Evolutionary conservation across 1,140 invertebrate genomes (phyloP), one percentile per base, ranked within the genome.

Genomic region (Pachypeltis micranthus): DNA sequence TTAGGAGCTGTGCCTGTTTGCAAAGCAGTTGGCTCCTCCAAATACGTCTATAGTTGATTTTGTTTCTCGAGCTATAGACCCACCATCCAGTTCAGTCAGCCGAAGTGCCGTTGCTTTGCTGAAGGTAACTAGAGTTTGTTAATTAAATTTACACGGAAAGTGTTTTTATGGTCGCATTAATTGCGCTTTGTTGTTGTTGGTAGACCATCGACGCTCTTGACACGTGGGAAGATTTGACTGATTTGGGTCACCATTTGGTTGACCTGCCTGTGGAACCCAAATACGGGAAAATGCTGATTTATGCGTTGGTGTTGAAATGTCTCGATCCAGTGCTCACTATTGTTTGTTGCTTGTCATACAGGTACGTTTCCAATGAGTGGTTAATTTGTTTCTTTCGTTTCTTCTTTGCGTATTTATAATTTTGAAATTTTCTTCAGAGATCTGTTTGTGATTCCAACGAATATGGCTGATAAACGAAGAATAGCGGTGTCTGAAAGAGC

Each of bases 321-420:
- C 74, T 98, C 1, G 93, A 97, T 78, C 96, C 96, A 2, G 81
- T 98, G 25, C 74, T 98, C 24, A 97, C 93, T 0, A 88, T 98
- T 55, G 91, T 92, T 12, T 90, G 91, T 71, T 83, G 85, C 44
- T 76, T 98, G 60, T 83, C 87, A 1, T 85, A 92, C 69, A 87
- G 86, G 76, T 88, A 82, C 73, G 80, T 61, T 28, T 24, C 4
- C 51, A 55, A 10, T 55, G n/a, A 24, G 10, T 4, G 10, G 10
- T 59, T 31, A 27, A 10, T 59, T 29, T 59, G 21, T 28, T 59
- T 59, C 34, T 21, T 25, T 28, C 14, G 34, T 4, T 31, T 25
- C 27, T 54, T 59, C 27, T 59, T 27, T 25, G 3, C 2, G 19
- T 31, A 39, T 27, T n/a, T 39, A 59, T 7, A 54, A 59, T 54